phyloP scores from a whole-genome alignment of 2,888 invertebrate genomes.

The Eubasilissa splendida region DNA sequence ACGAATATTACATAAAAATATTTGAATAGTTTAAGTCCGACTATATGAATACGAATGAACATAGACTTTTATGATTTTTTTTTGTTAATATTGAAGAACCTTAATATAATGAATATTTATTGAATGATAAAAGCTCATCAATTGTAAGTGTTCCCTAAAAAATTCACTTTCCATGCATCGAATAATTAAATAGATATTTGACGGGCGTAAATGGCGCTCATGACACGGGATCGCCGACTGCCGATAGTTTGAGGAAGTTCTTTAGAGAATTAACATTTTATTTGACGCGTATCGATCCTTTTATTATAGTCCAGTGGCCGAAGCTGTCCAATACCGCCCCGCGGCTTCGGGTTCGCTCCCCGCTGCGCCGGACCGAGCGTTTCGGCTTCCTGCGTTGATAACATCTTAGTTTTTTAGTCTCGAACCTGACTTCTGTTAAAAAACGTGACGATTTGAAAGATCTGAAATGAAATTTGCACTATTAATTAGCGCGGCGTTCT shows the following conservation, averaged over 20 bases:
- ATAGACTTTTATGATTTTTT: too few relatives aligned
- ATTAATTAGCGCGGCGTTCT: slow-evolving; percentile 28
- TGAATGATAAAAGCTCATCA: neutral
- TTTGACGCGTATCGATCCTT: neutral
- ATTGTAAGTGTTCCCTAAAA: neutral
- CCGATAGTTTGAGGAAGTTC: neutral
- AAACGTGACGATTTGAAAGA: slow-evolving; percentile 18
- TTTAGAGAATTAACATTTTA: slow-evolving; percentile 22
- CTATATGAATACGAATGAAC: too few relatives aligned
- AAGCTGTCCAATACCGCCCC: slow-evolving; percentile 31
- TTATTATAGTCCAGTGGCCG: slow-evolving; percentile 15
- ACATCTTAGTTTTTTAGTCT: slow-evolving; percentile 11
- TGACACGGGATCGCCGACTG: neutral
- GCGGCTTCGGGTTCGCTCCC: slow-evolving; percentile 42
- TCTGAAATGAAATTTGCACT: slow-evolving; percentile 4
- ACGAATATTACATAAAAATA: too few relatives aligned
- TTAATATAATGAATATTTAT: neutral
- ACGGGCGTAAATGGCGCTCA: neutral
- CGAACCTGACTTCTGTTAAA: slow-evolving; percentile 43
- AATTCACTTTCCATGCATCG: slow-evolving; percentile 15
- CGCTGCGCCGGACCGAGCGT: slow-evolving; percentile 42
- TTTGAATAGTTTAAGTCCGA: too few relatives aligned
- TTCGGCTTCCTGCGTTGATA: slow-evolving; percentile 48
- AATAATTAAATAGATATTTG: neutral
- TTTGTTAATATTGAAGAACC: neutral